Conservation (phyloP, 2,797 vertebrate genomes). For the Helicolenus hilgendorfi region DNA sequence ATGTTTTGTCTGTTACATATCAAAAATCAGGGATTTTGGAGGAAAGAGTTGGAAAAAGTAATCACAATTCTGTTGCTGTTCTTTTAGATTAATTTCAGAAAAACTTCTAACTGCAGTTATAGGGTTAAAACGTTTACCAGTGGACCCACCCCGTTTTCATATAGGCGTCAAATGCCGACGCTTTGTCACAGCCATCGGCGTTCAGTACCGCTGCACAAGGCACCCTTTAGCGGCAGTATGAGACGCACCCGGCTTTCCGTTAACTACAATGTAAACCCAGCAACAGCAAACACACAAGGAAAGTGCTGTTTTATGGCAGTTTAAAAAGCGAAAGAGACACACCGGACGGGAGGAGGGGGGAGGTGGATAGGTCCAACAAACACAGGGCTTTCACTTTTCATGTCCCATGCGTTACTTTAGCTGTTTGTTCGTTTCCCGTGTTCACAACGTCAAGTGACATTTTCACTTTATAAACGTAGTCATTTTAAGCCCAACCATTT, state of each 20-base stretch:
- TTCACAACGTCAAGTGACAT: too few relatives aligned
- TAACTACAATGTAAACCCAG: too few relatives aligned
- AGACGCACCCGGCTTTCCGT: too few relatives aligned
- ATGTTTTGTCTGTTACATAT: neutral
- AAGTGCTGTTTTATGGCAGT: too few relatives aligned
- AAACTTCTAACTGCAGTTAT: neutral
- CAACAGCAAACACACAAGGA: too few relatives aligned
- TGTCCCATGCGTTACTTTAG: fast-evolving
- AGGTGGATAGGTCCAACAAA: too few relatives aligned
- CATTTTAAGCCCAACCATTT: too few relatives aligned
- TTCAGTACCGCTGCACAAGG: too few relatives aligned
- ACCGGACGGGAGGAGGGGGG: too few relatives aligned
- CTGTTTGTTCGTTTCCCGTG: fast-evolving
- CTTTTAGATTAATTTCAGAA: neutral
- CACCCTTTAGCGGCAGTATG: fast-evolving
- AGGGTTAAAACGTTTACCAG: neutral
- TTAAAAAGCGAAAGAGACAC: too few relatives aligned
- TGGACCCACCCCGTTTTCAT: neutral
- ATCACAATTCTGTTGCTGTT: neutral
- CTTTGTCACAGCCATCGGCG: fast-evolving
- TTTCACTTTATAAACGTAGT: fast-evolving
- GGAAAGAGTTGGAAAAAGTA: neutral
- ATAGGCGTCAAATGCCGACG: too few relatives aligned
- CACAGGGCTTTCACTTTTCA: fast-evolving
- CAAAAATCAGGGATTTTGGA: neutral